Evolutionary conservation across 2,888 invertebrate genomes (phyloP).

Genomic region (Drosophila greeni): DNA sequence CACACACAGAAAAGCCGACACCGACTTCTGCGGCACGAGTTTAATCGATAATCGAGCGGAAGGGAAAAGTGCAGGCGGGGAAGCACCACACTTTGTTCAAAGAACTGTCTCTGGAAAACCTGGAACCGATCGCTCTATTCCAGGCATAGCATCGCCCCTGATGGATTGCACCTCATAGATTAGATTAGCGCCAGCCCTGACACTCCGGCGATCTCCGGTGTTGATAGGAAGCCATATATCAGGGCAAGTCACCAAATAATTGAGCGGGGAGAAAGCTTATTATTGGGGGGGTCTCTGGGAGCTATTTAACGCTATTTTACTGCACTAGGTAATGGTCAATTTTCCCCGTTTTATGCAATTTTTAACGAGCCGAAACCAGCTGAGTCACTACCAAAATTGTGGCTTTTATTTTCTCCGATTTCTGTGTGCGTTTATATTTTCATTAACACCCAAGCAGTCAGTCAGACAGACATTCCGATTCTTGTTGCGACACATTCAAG

Average conservation of each 20-base stretch:
- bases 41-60: conserved; percentile 66
- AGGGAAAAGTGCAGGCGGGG: conserved; percentile 33
- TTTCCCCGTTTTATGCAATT: conserved; percentile 19
- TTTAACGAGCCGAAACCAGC: conserved; percentile 25
- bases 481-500: conserved; percentile 70
- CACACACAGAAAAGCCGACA: conserved; percentile 1
- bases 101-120: conserved; percentile 13
- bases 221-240: conserved; percentile 56
- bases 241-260: conserved; percentile 14
- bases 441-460: conserved; percentile 50
- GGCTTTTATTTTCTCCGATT: background rate
- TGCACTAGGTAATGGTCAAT: conserved; percentile 9
- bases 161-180: conserved; percentile 57
- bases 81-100: background rate
- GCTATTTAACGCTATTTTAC: conserved; percentile 1
- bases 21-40: conserved; percentile 31
- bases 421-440: conserved; percentile 31
- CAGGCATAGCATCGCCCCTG: conserved; percentile 19
- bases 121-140: conserved; percentile 24
- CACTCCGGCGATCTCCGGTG: conserved; percentile 52
- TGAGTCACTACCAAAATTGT: conserved; percentile 33
- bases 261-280: background rate
- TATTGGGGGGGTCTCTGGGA: background rate
- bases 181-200: conserved; percentile 59
- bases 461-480: conserved; percentile 55